These are phyloP conservation scores for Telenomus remus DNA, from an alignment of 1,140 invertebrate genomes.

Conservation along the genomic window DNA sequence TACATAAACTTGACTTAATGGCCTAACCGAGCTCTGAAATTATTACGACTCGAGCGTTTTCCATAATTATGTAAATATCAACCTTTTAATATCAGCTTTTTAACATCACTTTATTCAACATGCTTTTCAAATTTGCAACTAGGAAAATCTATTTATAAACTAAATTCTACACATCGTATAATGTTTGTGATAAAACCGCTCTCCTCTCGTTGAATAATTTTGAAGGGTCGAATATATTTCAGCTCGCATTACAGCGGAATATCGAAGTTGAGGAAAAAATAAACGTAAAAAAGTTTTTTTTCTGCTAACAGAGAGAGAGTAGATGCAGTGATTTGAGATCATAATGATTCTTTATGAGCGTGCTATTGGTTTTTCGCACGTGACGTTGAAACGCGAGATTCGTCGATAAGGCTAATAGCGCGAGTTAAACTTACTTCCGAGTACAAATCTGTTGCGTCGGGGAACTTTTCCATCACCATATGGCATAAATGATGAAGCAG, in stretches of 20 bases:
- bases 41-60: conserved; percentile 19
- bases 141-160: too few species aligned
- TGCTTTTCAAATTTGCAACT: too few species aligned
- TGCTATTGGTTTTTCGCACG: conserved; percentile 13
- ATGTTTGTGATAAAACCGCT: too few species aligned
- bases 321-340: neutral
- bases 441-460: conserved; percentile 96
- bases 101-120: too few species aligned
- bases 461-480: conserved; percentile 97
- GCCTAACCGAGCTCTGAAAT: conserved; percentile 17
- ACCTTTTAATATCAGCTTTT: conserved; percentile 22
- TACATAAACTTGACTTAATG: conserved; percentile 52
- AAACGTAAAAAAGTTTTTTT: too few species aligned
- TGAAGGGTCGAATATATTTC: too few species aligned
- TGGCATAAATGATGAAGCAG: conserved; percentile 97
- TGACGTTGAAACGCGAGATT: conserved; percentile 1
- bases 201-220: too few species aligned
- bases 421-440: conserved; percentile 85
- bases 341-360: conserved; percentile 14
- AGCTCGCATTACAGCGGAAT: too few species aligned
- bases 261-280: too few species aligned
- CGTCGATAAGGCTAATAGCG: conserved; percentile 5
- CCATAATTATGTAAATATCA: conserved; percentile 22
- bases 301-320: too few species aligned
- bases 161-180: too few species aligned